These are phyloP conservation scores for Xylota sylvarum DNA, from an alignment of 2,888 invertebrate species.

Conservation along the genomic window DNA sequence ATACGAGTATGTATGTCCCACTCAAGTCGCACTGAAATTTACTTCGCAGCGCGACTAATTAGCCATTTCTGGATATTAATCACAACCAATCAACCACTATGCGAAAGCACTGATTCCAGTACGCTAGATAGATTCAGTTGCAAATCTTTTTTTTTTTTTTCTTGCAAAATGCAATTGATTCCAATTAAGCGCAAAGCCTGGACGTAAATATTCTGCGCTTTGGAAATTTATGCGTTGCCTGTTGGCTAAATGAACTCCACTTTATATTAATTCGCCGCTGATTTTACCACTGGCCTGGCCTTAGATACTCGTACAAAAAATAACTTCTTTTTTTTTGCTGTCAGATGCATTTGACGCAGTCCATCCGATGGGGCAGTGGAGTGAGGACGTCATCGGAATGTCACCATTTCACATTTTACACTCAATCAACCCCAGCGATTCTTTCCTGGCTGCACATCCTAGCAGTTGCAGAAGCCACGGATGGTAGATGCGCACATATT, in stretches of 20 bases:
- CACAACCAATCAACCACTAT: slow-evolving; percentile 56
- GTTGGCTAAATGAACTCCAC: slow-evolving; percentile 45
- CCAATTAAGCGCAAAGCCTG: slow-evolving; percentile 59
- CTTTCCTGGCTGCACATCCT: slow-evolving; percentile 2
- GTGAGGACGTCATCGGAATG: slow-evolving; percentile 62
- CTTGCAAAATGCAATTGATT: slow-evolving; percentile 45
- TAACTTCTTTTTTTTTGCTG: slow-evolving; percentile 38
- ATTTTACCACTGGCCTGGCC: slow-evolving; percentile 33
- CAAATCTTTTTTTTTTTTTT: slow-evolving; percentile 1
- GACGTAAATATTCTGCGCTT: slow-evolving; percentile 43
- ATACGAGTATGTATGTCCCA: slow-evolving; percentile 19
- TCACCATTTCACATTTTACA: slow-evolving; percentile 67
- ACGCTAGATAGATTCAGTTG: slow-evolving; percentile 6
- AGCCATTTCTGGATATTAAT: slow-evolving; percentile 66
- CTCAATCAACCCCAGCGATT: slow-evolving; percentile 63
- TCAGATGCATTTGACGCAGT: slow-evolving; percentile 56
- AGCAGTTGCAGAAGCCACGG: slow-evolving; percentile 35
- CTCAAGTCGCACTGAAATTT: slow-evolving; percentile 23
- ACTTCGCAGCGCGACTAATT: slow-evolving; percentile 59
- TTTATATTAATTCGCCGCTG: slow-evolving; percentile 61
- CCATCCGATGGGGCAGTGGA: slow-evolving; percentile 40
- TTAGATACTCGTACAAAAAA: slow-evolving; percentile 44
- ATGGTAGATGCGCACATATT: slow-evolving; percentile 50
- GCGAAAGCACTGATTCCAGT: slow-evolving; percentile 9
- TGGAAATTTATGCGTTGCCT: slow-evolving; percentile 48